These are phyloP conservation scores for Cryptoblepharus egeriae DNA, from an alignment of 2,797 vertebrate species.

Conservation along the genomic window DNA sequence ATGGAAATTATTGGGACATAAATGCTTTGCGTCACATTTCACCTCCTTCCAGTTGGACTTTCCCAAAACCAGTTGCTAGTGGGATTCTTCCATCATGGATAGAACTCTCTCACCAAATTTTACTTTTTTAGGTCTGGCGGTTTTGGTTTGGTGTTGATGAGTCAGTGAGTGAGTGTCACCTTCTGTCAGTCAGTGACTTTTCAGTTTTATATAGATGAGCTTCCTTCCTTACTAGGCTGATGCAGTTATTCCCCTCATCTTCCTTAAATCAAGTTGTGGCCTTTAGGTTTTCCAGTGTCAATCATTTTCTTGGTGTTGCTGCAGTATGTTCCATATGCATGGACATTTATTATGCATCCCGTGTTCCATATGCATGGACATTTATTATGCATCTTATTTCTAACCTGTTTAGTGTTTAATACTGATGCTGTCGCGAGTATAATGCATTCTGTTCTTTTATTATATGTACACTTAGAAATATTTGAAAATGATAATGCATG, in stretches of 20 bases:
- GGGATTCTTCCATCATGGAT: too few species aligned
- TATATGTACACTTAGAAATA: conserved; percentile 15
- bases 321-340: neutral
- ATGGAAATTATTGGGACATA: too few species aligned
- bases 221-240: neutral
- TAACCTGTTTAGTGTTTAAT: conserved; percentile 9
- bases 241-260: neutral
- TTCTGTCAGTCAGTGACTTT: too few species aligned
- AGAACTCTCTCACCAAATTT: too few species aligned
- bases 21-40: too few species aligned
- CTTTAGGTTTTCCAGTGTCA: neutral
- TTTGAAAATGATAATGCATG: neutral
- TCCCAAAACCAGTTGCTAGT: too few species aligned
- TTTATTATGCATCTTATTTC: neutral
- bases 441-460: neutral
- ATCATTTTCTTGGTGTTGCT: neutral
- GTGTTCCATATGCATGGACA: neutral
- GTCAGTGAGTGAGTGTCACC: too few species aligned
- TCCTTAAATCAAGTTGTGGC: neutral
- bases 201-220: too few species aligned
- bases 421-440: neutral
- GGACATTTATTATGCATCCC: neutral
- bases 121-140: too few species aligned
- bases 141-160: too few species aligned
- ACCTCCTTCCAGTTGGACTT: too few species aligned